Evolutionary conservation across 2,888 invertebrate genomes (phyloP), one percentile per base, ranked within the genome.

Genomic region (Acrobasis consociella): DNA sequence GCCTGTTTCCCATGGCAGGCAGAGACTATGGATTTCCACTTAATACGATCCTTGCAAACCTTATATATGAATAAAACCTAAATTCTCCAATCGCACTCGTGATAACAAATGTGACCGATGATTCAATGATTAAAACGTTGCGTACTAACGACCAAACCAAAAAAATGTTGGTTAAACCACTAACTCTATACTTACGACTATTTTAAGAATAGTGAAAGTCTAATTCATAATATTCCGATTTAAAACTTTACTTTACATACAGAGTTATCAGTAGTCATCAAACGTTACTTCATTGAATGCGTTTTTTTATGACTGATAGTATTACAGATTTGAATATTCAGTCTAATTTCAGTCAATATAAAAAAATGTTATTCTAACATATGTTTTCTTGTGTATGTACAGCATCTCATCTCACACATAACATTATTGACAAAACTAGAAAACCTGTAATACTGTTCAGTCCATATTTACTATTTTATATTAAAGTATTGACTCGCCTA

Each of bases 261-360:
- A 68, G 67, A 67, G 67, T 59, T 58, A 63, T 67, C 63, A 59
- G 65, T 66, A 64, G 64, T 37, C 71, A 76, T 73, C 78, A 76
- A 78, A 78, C 76, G 66, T 77, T 76, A 80, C 75, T 77, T 74
- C 72, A 69, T 64, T 50, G 50, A 60, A 58, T 67, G 63, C 13
- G 60, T 46, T 49, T 39, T 46, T 64, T 64, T 63, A n/a, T 56
- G 42, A n/a, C 55, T 7, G 56, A 22, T 42, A 59, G 37, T 49
- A 31, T 11, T 39, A 55, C 55, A 55, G 55, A 55, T 55, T 55
- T 46, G 10, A 46, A n/a, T 46, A 5, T 46, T 46, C 2, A 42
- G 22, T 51, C 51, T 17, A 22, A 17, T 9, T 9, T 16, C 22
- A 22, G 11, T 51, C 22, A 17, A 15, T 16, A 50, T 16, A 50